These are phyloP conservation scores for Actias luna DNA, from an alignment of 2,888 invertebrate species.

Conservation along the genomic window DNA sequence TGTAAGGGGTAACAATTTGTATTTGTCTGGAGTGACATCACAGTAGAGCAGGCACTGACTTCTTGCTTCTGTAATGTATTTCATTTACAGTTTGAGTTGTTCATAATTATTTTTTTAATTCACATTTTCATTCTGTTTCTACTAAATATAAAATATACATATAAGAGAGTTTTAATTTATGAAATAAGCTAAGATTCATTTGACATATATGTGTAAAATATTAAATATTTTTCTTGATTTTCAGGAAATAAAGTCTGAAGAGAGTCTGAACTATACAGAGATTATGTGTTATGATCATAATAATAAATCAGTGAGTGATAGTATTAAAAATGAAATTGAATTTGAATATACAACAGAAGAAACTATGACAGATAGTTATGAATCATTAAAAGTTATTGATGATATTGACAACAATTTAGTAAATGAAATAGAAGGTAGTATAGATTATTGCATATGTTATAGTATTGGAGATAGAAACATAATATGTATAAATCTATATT, in stretches of 20 bases:
- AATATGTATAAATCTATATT: no score
- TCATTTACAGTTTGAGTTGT: no score
- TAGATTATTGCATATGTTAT: neutral
- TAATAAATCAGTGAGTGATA: neutral
- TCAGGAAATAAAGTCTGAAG: conserved; percentile 31
- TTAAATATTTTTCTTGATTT: conserved; percentile 11
- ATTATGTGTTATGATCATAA: neutral
- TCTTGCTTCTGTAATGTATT: no score
- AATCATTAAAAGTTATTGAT: neutral
- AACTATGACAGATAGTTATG: conserved; percentile 15
- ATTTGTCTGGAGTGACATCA: no score
- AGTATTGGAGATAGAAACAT: no score
- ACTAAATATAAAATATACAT: no score
- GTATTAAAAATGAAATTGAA: conserved; percentile 31
- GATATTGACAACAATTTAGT: neutral
- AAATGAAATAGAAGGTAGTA: neutral
- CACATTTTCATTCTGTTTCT: no score
- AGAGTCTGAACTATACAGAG: neutral
- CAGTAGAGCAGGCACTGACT: no score
- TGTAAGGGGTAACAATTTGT: no score
- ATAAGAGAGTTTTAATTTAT: no score
- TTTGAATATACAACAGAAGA: conserved; percentile 24
- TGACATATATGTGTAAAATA: neutral
- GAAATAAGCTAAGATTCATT: no score
- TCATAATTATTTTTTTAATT: no score